A percentile compares a stretch with the other conserved stretches of the same genome.
These are phyloP conservation scores for Rhea pennata DNA, from an alignment of 2,113 vertebrate species.

Conservation along the genomic window DNA sequence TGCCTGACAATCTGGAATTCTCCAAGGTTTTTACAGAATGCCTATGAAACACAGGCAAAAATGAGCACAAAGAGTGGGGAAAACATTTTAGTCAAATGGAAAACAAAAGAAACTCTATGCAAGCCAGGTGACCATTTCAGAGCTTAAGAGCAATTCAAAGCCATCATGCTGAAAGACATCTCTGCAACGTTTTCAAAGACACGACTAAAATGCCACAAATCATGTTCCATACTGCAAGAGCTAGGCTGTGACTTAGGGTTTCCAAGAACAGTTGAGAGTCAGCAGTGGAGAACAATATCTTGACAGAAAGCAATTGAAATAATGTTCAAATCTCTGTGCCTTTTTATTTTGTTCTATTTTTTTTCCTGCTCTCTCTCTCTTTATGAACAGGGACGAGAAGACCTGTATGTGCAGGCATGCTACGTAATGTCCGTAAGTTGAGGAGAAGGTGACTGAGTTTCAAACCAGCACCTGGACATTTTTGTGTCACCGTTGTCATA, in stretches of 20 bases:
- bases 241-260: not conserved
- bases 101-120: not conserved
- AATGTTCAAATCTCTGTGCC: not conserved
- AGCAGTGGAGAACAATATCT: not conserved
- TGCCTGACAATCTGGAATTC: not conserved
- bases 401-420: not conserved
- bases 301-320: not conserved
- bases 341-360: not conserved
- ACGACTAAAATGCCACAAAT: not conserved
- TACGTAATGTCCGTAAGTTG: not conserved
- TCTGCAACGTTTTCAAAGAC: not conserved
- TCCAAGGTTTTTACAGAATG: not conserved
- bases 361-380: not conserved
- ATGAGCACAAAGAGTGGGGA: rapidly evolving
- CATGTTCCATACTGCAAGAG: not conserved
- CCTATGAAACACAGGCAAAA: not conserved
- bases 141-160: not conserved
- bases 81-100: not conserved
- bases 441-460: not conserved
- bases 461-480: not conserved
- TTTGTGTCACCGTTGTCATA: not conserved
- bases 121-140: not conserved
- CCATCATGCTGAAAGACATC: not conserved
- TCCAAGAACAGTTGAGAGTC: not conserved
- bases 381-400: rapidly evolving